Evolutionary conservation across 2,797 vertebrate species (phyloP).

Genomic region (Gastrophryne carolinensis): DNA sequence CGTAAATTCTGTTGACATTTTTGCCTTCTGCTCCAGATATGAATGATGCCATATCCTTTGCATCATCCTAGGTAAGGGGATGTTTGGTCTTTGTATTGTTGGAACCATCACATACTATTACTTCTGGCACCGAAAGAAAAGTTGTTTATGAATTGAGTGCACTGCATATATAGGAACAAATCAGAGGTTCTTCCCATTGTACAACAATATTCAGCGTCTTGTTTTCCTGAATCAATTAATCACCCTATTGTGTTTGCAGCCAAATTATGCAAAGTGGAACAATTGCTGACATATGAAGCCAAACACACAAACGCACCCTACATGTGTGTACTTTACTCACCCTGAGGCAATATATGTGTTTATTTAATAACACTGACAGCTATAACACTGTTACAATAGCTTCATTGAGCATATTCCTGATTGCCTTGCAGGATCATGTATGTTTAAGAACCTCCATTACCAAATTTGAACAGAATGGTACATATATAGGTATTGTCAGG

Average conservation of each 20-base stretch:
- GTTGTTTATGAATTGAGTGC: too few species aligned
- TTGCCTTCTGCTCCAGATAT: too few species aligned
- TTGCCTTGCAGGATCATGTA: neutral
- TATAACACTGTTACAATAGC: neutral
- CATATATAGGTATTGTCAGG: neutral
- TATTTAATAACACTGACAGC: constrained; percentile 79
- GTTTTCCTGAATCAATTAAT: constrained; percentile 96
- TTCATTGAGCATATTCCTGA: neutral
- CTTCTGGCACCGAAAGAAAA: too few species aligned
- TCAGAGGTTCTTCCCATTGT: constrained; percentile 61
- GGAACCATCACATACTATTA: too few species aligned
- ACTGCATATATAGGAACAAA: too few species aligned
- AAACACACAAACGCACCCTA: constrained; percentile 80
- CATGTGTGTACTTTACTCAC: constrained; percentile 78
- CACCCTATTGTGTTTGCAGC: constrained; percentile 87
- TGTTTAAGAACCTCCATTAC: too few species aligned
- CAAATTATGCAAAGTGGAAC: constrained; percentile 98
- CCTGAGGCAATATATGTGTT: constrained; percentile 84
- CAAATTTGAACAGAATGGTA: too few species aligned
- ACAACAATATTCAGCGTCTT: constrained; percentile 77
- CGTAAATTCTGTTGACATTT: too few species aligned
- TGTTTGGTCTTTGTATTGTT: too few species aligned
- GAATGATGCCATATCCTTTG: too few species aligned
- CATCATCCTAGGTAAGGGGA: too few species aligned
- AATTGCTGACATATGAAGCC: constrained; percentile 97